Conservation (phyloP, 2,888 invertebrate species). For the Pterobdella sp. region DNA sequence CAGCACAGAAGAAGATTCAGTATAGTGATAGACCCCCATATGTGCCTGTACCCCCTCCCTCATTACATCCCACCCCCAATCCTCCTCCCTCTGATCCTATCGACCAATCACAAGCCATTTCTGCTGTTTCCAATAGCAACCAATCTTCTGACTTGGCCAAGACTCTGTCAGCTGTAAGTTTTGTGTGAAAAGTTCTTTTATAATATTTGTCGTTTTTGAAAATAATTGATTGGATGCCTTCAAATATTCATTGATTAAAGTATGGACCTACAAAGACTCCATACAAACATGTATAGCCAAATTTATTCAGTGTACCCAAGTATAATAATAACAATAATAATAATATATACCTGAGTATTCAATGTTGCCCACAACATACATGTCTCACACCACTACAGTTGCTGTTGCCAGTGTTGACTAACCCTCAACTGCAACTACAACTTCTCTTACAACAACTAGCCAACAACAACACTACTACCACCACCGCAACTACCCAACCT, state of each 20-base stretch:
- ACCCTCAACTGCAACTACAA: slow-evolving; percentile 46
- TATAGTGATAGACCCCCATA: slow-evolving; percentile 35
- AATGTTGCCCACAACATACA: too few relatives aligned
- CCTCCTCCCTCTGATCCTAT: background rate
- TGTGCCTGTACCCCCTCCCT: slow-evolving; percentile 4
- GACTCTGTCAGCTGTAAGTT: slow-evolving; percentile 12
- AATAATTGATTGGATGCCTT: too few relatives aligned
- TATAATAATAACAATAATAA: too few relatives aligned
- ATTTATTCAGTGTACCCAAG: too few relatives aligned
- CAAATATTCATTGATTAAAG: too few relatives aligned
- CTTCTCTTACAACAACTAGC: slow-evolving; percentile 35
- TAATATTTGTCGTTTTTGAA: too few relatives aligned
- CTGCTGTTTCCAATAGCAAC: background rate
- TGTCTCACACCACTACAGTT: too few relatives aligned
- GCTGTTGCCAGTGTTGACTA: slow-evolving; percentile 26
- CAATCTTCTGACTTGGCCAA: slow-evolving; percentile 1
- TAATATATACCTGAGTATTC: too few relatives aligned
- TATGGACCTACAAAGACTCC: too few relatives aligned
- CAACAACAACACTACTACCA: background rate
- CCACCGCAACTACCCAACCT: slow-evolving; percentile 2
- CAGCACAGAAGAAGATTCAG: slow-evolving; percentile 45
- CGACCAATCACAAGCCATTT: slow-evolving; percentile 7
- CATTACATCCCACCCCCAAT: slow-evolving; percentile 22
- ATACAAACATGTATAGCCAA: too few relatives aligned
- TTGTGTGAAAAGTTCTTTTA: too few relatives aligned